These are phyloP conservation scores for Adrianichthys oophorus DNA, from an alignment of 2,797 vertebrate species.

Conservation along the genomic window DNA sequence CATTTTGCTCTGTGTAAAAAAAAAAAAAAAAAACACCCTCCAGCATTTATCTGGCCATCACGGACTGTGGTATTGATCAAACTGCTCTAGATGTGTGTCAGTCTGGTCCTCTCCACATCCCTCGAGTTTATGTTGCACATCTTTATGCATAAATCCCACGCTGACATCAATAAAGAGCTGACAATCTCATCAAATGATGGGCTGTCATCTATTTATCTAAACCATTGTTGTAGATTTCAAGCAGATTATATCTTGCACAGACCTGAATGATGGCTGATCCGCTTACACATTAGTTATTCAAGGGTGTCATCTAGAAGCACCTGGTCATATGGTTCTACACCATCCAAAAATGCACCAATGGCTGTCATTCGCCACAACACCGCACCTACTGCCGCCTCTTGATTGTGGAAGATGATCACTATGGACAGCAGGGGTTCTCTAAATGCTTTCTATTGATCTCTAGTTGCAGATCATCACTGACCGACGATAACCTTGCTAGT, in stretches of 20 bases:
- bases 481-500: conserved; percentile 59
- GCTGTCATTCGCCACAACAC: conserved; percentile 40
- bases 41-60: conserved; percentile 39
- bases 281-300: conserved; percentile 56
- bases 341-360: conserved; percentile 17
- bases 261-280: conserved; percentile 52
- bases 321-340: conserved; percentile 39
- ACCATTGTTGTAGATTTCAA: conserved; percentile 49
- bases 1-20: conserved; percentile 42
- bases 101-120: conserved; percentile 32
- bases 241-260: conserved; percentile 59
- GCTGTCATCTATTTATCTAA: conserved; percentile 37
- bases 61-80: conserved; percentile 43
- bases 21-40: conserved; percentile 6
- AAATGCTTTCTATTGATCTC: conserved; percentile 49
- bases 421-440: conserved; percentile 14
- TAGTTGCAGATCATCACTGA: conserved; percentile 45
- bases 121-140: conserved; percentile 44
- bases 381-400: conserved; percentile 13
- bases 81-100: conserved; percentile 31
- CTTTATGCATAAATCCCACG: conserved; percentile 45
- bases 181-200: conserved; percentile 59
- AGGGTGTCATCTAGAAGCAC: conserved; percentile 25
- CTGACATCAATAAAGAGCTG: conserved; percentile 51
- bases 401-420: conserved; percentile 12